These are phyloP conservation scores for Watsonalla cultraria DNA, from an alignment of 2,888 invertebrate genomes.

Conservation along the genomic window DNA sequence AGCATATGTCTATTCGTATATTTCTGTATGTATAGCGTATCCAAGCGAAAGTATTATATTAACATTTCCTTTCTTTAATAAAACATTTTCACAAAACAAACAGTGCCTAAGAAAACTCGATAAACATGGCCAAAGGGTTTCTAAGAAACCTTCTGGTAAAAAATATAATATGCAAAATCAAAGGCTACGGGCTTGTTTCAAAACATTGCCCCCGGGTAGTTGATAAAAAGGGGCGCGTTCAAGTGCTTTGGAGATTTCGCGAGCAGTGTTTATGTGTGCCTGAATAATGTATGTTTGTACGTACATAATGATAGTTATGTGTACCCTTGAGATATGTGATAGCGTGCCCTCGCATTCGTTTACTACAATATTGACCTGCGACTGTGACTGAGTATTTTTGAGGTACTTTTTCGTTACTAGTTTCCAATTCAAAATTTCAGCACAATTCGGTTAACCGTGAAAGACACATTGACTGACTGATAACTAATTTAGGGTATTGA, in stretches of 20 bases:
- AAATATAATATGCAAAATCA: slow-evolving; percentile 45
- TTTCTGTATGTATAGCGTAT: no score
- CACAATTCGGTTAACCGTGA: no score
- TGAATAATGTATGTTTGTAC: not conserved
- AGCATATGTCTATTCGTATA: no score
- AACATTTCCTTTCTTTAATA: not conserved
- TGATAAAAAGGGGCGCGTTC: not conserved
- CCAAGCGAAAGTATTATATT: not conserved
- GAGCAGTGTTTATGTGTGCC: not conserved
- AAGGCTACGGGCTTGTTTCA: slow-evolving; percentile 34
- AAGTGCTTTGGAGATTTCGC: not conserved
- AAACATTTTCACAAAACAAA: slow-evolving; percentile 2
- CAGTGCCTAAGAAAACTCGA: slow-evolving; percentile 14
- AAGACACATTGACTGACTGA: no score
- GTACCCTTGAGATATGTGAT: no score
- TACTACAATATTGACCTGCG: no score
- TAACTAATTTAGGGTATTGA: no score
- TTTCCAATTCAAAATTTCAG: no score
- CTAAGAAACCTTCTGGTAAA: slow-evolving; percentile 16
- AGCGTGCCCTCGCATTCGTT: no score
- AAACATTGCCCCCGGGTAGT: slow-evolving; percentile 30
- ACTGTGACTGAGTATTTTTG: no score
- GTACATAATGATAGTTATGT: not conserved
- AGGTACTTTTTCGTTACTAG: no score
- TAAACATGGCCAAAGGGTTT: slow-evolving; percentile 22